Percentiles rank a stretch among this genome's conserved stretches.
Conservation (phyloP, 2,888 invertebrate species). For the Liposcelis brunnea region DNA sequence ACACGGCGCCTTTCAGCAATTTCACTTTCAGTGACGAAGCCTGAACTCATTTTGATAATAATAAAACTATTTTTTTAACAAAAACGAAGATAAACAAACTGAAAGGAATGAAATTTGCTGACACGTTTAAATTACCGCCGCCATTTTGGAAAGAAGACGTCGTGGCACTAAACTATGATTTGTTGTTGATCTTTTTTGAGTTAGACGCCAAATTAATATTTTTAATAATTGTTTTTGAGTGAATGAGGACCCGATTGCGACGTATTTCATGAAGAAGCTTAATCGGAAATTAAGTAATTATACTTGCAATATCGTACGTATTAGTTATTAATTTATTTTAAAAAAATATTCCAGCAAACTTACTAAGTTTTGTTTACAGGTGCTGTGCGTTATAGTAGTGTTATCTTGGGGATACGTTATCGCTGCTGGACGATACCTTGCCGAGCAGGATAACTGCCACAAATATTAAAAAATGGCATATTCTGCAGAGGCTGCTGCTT, state of each 20-base stretch:
- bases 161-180: no score
- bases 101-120: no score
- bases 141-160: no score
- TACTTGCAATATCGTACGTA: neutral
- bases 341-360: neutral
- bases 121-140: no score
- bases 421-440: conserved; percentile 26
- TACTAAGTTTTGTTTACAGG: conserved; percentile 13
- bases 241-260: no score
- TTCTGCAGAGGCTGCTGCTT: conserved; percentile 58
- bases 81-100: neutral
- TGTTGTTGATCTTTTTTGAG: no score
- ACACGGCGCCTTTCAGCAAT: conserved; percentile 58
- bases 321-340: no score
- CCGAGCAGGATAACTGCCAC: conserved; percentile 14
- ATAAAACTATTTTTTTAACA: no score
- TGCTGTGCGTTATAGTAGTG: conserved; percentile 25
- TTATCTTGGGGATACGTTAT: conserved; percentile 35
- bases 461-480: conserved; percentile 41
- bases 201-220: no score
- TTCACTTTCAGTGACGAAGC: conserved; percentile 80
- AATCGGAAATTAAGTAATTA: no score
- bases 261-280: no score
- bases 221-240: no score
- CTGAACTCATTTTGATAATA: conserved; percentile 55